These are phyloP conservation scores for Ganaspis brasiliensis DNA, from an alignment of 2,888 invertebrate species.

Conservation along the genomic window DNA sequence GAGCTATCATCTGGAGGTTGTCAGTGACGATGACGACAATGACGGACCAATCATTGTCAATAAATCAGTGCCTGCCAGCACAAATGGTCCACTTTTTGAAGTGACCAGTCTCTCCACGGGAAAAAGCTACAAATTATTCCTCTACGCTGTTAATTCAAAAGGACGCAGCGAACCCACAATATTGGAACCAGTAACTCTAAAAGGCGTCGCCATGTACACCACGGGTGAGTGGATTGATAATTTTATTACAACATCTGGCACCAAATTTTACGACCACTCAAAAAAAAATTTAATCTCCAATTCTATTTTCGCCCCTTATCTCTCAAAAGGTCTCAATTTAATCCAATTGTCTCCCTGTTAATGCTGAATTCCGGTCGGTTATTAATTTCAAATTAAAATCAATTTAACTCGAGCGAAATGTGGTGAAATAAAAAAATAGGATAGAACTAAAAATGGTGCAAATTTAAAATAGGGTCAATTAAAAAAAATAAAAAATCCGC, in stretches of 20 bases:
- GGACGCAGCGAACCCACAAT: slow-evolving; percentile 92
- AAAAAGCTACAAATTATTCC: slow-evolving; percentile 89
- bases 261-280: not conserved
- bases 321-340: too few species aligned
- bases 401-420: too few species aligned
- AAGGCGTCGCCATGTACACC: slow-evolving; percentile 90
- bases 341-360: too few species aligned
- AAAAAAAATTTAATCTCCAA: not conserved
- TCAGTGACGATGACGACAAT: slow-evolving; percentile 73
- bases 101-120: slow-evolving; percentile 87
- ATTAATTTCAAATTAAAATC: too few species aligned
- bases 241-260: not conserved
- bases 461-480: too few species aligned
- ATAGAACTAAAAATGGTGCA: too few species aligned
- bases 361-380: too few species aligned
- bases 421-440: too few species aligned
- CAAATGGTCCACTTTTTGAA: slow-evolving; percentile 86
- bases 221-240: slow-evolving; percentile 84
- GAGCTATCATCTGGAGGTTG: slow-evolving; percentile 74
- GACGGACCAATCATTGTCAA: slow-evolving; percentile 64
- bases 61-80: slow-evolving; percentile 83
- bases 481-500: too few species aligned
- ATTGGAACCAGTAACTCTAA: slow-evolving; percentile 91
- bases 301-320: not conserved
- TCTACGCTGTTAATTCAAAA: slow-evolving; percentile 94